Evolutionary conservation across 2,888 invertebrate genomes (phyloP).

Genomic region (Pachydiplax longipennis): DNA sequence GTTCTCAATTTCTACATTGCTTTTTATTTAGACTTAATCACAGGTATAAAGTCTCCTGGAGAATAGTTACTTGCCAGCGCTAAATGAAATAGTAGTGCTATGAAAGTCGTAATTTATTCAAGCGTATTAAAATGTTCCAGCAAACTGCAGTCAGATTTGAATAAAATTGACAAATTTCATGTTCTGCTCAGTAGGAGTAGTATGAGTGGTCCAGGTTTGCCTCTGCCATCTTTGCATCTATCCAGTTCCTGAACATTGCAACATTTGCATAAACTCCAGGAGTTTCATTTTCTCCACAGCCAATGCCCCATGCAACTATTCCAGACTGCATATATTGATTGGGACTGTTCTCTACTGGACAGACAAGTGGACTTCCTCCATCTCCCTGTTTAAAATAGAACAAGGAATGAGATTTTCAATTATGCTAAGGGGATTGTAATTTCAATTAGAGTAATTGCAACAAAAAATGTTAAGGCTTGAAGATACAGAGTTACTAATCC

Average conservation of each 20-base stretch:
- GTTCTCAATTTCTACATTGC: too few relatives aligned
- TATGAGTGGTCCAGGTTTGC: slow-evolving; percentile 58
- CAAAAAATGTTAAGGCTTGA: too few relatives aligned
- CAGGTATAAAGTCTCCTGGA: too few relatives aligned
- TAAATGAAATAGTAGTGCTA: too few relatives aligned
- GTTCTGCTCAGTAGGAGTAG: slow-evolving; percentile 41
- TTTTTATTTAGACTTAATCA: too few relatives aligned
- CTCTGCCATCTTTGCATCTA: slow-evolving; percentile 50
- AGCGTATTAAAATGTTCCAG: too few relatives aligned
- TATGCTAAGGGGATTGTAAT: neutral
- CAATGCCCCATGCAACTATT: slow-evolving; percentile 60
- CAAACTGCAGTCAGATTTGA: too few relatives aligned
- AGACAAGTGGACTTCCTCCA: slow-evolving; percentile 59
- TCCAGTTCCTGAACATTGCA: slow-evolving; percentile 57
- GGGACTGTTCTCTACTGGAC: slow-evolving; percentile 53
- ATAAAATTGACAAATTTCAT: neutral
- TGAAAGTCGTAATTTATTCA: too few relatives aligned
- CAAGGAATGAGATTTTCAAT: neutral
- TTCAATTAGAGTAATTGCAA: too few relatives aligned
- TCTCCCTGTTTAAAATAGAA: slow-evolving; percentile 55
- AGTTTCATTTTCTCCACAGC: slow-evolving; percentile 57
- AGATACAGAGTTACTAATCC: too few relatives aligned
- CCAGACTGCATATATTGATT: slow-evolving; percentile 56
- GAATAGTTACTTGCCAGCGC: too few relatives aligned
- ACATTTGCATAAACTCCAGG: slow-evolving; percentile 60